Evolutionary conservation across 2,113 vertebrate genomes (phyloP), one percentile per base, ranked within the genome.

Genomic region (Spermophilus dauricus): DNA sequence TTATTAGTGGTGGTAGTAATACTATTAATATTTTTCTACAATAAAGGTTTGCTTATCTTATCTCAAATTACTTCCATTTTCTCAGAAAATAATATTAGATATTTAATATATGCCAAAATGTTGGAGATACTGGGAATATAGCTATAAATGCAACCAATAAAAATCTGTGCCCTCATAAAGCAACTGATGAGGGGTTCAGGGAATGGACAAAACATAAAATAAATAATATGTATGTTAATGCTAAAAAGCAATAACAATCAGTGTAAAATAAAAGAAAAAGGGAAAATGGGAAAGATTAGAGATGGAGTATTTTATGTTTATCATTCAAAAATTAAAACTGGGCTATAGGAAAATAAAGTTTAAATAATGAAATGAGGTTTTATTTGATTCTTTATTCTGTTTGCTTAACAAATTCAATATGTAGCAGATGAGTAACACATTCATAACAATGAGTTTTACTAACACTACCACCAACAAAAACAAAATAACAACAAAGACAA

Each of bases 41-140:
- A 56, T 69, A 20, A 92, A 84, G 20, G 2, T 90, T 82, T 86
- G 17, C 6, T 92, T 80, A 20, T 56, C 2, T 94, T 69, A 0
- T 61, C n/a, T 86, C 32, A 70, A 37, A 51, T 39, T 39, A 77
- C n/a, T 37, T 80, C 2, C 9, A n/a, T 10, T 70, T 13, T 82
- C 81, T 94, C 32, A 96, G 48, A 77, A 96, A 94, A 58, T 78
- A 73, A 51, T 77, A 48, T 13, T 37, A 12, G 37, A 82, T 37
- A 37, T 0, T 58, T 51, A 91, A n/a, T 37, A 95, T 58, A 45
- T 96, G 5, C 4, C 26, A 78, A 39, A 83, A 9, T 13, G 4
- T 89, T 93, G 42, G 2, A 48, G 18, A 5, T 13, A 58, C 11
- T 51, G 16, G 9, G 22, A 96, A 78, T 42, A 70, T 1, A 94